Percentiles rank a stretch among this genome's conserved stretches.
Conservation (phyloP, 2,888 invertebrate species). For the Lepetodrilus schrolli region DNA sequence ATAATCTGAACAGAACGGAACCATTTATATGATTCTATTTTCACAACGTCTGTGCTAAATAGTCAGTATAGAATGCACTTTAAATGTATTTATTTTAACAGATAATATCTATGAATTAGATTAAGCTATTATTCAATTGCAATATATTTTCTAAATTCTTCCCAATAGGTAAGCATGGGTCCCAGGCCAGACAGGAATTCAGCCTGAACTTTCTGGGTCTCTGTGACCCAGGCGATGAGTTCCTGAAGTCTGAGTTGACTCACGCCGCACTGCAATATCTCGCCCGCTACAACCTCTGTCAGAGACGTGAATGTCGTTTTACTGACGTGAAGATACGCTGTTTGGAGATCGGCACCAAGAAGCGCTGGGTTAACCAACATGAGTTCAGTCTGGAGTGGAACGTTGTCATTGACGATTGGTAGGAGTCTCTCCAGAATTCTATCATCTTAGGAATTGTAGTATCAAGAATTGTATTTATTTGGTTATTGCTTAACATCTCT, state of each 20-base stretch:
- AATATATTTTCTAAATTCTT: too few relatives aligned
- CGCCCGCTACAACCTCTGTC: constrained; percentile 45
- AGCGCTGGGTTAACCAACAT: constrained; percentile 41
- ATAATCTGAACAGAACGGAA: too few relatives aligned
- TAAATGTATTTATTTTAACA: too few relatives aligned
- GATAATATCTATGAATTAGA: too few relatives aligned
- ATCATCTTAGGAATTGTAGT: background rate
- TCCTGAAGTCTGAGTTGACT: constrained; percentile 42
- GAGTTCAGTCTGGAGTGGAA: constrained; percentile 52
- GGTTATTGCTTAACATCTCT: too few relatives aligned
- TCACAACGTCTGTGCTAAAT: too few relatives aligned
- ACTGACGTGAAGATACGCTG: constrained; percentile 47
- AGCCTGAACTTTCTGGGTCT: constrained; percentile 53
- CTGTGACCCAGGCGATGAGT: constrained; percentile 46
- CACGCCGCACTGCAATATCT: constrained; percentile 42
- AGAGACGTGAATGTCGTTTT: constrained; percentile 46
- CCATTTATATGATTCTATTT: too few relatives aligned
- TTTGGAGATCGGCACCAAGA: constrained; percentile 36
- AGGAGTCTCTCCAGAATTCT: too few relatives aligned
- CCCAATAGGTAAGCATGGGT: background rate
- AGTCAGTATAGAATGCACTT: too few relatives aligned
- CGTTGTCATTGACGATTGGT: constrained; percentile 48
- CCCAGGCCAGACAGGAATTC: constrained; percentile 46
- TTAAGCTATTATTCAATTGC: too few relatives aligned
- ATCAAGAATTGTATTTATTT: background rate